These are phyloP conservation scores for Mustelus asterias DNA, from an alignment of 2,113 vertebrate species.

Conservation along the genomic window DNA sequence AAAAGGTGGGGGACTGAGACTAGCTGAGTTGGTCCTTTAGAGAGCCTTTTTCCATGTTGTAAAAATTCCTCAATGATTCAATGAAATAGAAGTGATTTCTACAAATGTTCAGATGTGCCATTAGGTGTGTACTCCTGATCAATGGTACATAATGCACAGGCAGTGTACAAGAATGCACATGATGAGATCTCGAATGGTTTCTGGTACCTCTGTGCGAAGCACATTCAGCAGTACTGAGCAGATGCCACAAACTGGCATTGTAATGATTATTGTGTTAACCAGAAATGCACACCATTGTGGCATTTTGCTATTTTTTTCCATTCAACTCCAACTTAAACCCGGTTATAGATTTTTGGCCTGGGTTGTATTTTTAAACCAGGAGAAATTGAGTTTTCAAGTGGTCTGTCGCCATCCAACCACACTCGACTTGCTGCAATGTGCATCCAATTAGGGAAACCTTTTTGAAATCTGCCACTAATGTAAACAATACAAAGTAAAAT, in stretches of 20 bases:
- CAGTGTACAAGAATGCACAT: not conserved
- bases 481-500: conserved; percentile 32
- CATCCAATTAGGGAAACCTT: conserved; percentile 8
- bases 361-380: not conserved
- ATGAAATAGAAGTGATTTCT: not conserved
- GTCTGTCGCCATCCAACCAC: not conserved
- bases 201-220: not conserved
- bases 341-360: not conserved
- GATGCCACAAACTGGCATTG: too few relatives aligned
- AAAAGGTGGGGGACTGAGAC: not conserved
- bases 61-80: not conserved
- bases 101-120: too few relatives aligned
- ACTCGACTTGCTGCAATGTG: not conserved
- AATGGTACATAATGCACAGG: too few relatives aligned
- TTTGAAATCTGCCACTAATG: conserved; percentile 6
- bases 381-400: not conserved
- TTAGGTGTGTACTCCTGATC: not conserved
- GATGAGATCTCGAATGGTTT: not conserved
- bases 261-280: not conserved
- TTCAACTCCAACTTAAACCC: not conserved
- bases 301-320: not conserved
- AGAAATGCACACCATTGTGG: not conserved
- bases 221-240: not conserved
- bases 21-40: not conserved
- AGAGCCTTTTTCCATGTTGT: not conserved